Percentiles rank a stretch among this genome's conserved stretches.
Conservation (phyloP, 1,140 invertebrate species). For the Chymomyza costata region DNA sequence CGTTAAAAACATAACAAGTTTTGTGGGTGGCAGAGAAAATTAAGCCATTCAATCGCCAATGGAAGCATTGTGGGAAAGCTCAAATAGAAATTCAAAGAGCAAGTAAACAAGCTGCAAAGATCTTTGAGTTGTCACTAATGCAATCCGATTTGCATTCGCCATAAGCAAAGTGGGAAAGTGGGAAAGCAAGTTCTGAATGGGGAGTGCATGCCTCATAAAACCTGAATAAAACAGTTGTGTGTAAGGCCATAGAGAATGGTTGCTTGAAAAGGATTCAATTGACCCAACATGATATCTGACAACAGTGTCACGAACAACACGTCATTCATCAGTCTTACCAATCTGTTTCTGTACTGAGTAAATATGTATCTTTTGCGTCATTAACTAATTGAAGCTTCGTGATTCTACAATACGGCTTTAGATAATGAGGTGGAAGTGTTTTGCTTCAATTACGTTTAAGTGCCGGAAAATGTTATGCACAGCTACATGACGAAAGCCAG, state of each 20-base stretch:
- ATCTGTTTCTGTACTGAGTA: conserved; percentile 11
- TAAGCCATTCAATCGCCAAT: conserved; percentile 9
- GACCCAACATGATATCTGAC: conserved; percentile 3
- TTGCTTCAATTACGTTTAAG: conserved; percentile 65
- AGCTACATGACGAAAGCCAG: conserved; percentile 34
- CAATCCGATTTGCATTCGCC: conserved; percentile 52
- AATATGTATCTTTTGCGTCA: conserved; percentile 44
- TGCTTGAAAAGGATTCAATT: too few relatives aligned
- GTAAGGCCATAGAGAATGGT: too few relatives aligned
- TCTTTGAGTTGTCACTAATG: conserved; percentile 60
- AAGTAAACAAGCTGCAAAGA: conserved; percentile 40
- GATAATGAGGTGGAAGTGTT: conserved; percentile 67
- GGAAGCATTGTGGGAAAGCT: too few relatives aligned
- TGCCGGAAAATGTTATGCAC: conserved; percentile 67
- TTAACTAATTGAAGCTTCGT: conserved; percentile 62
- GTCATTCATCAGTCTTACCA: conserved; percentile 32
- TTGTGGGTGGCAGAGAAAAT: conserved; percentile 3
- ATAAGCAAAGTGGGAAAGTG: background rate
- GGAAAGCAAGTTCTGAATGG: too few relatives aligned
- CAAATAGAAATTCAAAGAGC: conserved; percentile 32
- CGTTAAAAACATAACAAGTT: conserved; percentile 53
- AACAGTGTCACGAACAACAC: too few relatives aligned
- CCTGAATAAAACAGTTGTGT: too few relatives aligned
- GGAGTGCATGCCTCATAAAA: too few relatives aligned
- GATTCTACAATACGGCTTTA: conserved; percentile 45